A percentile compares a stretch with the other conserved stretches of the same genome.
Conservation (phyloP, 2,797 vertebrate species). For the Avahi laniger region DNA sequence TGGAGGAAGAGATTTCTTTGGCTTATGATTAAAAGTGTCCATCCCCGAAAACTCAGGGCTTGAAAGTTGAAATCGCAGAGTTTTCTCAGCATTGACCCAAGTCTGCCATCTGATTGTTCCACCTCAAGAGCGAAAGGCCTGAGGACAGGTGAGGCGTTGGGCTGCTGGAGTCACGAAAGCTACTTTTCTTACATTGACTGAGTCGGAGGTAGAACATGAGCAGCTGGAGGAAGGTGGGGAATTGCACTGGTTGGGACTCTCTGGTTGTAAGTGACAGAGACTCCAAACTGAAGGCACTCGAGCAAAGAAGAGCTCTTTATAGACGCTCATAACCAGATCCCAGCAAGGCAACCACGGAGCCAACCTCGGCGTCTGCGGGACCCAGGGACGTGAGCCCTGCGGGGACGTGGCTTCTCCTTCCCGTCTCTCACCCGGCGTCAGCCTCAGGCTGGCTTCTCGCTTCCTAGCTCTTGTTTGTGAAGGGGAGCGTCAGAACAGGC, state of each 20-base stretch:
- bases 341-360: neutral
- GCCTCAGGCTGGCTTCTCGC: neutral
- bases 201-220: neutral
- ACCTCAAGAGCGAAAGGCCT: neutral
- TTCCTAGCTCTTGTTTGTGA: neutral
- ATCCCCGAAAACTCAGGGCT: neutral
- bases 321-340: neutral
- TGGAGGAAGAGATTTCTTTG: neutral
- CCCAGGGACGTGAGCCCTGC: neutral
- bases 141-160: neutral
- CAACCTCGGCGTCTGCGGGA: neutral
- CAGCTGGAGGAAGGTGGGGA: neutral
- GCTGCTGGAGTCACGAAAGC: conserved; percentile 6
- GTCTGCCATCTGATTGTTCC: neutral
- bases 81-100: neutral
- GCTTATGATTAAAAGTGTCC: neutral
- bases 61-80: neutral
- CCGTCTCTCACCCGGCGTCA: neutral
- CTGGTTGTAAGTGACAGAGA: neutral
- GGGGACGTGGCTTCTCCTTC: neutral
- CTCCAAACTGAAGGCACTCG: neutral
- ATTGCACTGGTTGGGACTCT: neutral
- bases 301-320: neutral
- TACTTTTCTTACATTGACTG: neutral
- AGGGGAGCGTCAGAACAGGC: neutral